Base-by-base conservation (phyloP, 2,797 vertebrate species). In the Buphagus erythrorhynchus region DNA sequence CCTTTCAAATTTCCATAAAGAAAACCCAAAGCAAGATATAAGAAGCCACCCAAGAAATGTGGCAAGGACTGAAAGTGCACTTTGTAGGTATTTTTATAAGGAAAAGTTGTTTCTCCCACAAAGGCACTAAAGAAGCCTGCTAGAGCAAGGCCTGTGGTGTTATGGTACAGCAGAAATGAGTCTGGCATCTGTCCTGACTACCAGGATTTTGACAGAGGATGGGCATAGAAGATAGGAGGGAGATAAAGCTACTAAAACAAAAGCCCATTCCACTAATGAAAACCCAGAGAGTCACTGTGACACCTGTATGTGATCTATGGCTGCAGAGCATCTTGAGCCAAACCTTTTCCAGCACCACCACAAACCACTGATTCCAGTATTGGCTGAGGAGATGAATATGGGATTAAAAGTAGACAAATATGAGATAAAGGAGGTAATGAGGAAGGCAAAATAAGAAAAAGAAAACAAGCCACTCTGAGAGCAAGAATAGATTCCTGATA, bases 21-120 rank as follows among this genome's bases (percentile, higher is more conserved):
- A 65, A 85, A 75, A 57, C 2, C 3, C 31, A 43, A 48, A 81
- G 16, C 9, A 67, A 66, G 5, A 40, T 5, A 35, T 69, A 78
- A 71, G 31, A n/a, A 19, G 29, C 14, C 16, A 38, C 3, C 2
- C 0, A 35, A 36, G 20, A 58, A 62, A 66, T 0, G 3, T 4
- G 4, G 6, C 11, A 54, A 29, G n/a, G 86, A 22, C 0, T 6
- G 68, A 35, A 48, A 31, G 36, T 58, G 13, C 16, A 36, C 5
- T 22, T 3, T 9, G 7, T 9, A 24, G 28, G 10, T 16, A 4
- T 48, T 28, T 55, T 26, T 19, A 51, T 51, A 51, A 10, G 17
- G 10, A 51, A 26, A 51, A 51, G 16, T 29, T 29, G 28, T 51
- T 10, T 29, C 48, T 29, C 26, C 26, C 48, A 51, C 48, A 29